Conservation (phyloP, 2,888 invertebrate species). For the Clistopyga incitator region DNA sequence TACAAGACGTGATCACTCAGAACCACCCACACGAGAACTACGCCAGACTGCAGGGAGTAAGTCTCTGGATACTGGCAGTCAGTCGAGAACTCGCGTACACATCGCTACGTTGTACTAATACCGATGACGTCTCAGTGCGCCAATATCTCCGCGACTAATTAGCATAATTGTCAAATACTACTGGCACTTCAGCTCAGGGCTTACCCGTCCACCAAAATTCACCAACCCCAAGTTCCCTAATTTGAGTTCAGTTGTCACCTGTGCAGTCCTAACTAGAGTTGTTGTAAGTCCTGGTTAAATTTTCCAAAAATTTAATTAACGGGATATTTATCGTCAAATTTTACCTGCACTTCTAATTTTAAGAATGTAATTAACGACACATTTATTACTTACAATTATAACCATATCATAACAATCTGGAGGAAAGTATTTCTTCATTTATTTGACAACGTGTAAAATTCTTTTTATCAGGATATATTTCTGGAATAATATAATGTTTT, state of each 20-base stretch:
- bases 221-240: background rate
- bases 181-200: constrained; percentile 6
- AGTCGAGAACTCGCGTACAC: constrained; percentile 19
- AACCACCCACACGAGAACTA: constrained; percentile 11
- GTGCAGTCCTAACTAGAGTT: background rate
- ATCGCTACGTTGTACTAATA: constrained; percentile 18
- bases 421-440: too few relatives aligned
- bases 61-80: constrained; percentile 23
- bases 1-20: constrained; percentile 38
- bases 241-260: background rate
- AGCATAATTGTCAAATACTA: constrained; percentile 61
- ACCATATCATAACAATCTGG: too few relatives aligned
- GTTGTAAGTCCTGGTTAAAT: too few relatives aligned
- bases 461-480: too few relatives aligned
- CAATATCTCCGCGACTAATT: constrained; percentile 59
- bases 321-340: too few relatives aligned
- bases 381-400: too few relatives aligned
- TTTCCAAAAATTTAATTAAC: too few relatives aligned
- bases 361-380: too few relatives aligned
- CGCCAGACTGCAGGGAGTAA: background rate
- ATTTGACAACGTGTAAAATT: too few relatives aligned
- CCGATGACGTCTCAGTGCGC: constrained; percentile 11
- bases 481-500: too few relatives aligned
- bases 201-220: background rate
- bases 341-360: too few relatives aligned